phyloP scores from a whole-genome alignment of 1,140 invertebrate genomes.

The Pachypeltis micranthus region DNA sequence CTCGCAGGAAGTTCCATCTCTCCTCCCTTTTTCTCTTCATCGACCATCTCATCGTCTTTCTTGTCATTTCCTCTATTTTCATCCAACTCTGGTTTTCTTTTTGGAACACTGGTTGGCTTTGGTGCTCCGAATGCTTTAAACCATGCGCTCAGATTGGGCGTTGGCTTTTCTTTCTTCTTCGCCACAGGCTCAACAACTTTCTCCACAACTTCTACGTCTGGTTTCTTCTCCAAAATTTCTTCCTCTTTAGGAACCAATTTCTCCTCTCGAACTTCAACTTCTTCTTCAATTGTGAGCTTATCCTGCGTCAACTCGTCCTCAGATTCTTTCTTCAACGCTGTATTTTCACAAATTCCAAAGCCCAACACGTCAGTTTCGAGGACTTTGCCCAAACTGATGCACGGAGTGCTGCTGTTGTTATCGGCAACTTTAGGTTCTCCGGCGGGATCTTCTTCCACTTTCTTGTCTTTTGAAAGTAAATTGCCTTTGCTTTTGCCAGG shows the following conservation, averaged over 20 bases:
- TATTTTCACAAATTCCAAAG: conserved; percentile 24
- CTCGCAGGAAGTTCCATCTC: conserved; percentile 34
- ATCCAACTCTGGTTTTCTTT: conserved; percentile 31
- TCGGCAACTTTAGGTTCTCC: conserved; percentile 40
- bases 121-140: conserved; percentile 80
- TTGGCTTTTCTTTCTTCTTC: conserved; percentile 48
- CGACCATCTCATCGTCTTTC: conserved; percentile 22
- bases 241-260: conserved; percentile 19
- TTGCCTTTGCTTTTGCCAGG: conserved; percentile 76
- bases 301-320: conserved; percentile 23
- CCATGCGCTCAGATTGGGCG: conserved; percentile 79
- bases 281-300: conserved; percentile 18
- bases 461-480: conserved; percentile 42
- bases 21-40: conserved; percentile 27
- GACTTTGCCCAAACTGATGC: conserved; percentile 67
- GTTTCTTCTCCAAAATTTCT: conserved; percentile 19
- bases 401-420: conserved; percentile 51
- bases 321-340: conserved; percentile 19
- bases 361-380: conserved; percentile 43
- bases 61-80: conserved; percentile 10
- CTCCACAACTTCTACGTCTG: conserved; percentile 26
- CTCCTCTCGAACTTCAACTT: conserved; percentile 34
- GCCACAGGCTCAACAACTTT: conserved; percentile 35
- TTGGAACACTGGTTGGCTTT: conserved; percentile 36
- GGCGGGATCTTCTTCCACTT: conserved; percentile 10